Evolutionary conservation across 2,113 vertebrate genomes (phyloP), one percentile per base, ranked within the genome.

Genomic region (Oncorhynchus keta): DNA sequence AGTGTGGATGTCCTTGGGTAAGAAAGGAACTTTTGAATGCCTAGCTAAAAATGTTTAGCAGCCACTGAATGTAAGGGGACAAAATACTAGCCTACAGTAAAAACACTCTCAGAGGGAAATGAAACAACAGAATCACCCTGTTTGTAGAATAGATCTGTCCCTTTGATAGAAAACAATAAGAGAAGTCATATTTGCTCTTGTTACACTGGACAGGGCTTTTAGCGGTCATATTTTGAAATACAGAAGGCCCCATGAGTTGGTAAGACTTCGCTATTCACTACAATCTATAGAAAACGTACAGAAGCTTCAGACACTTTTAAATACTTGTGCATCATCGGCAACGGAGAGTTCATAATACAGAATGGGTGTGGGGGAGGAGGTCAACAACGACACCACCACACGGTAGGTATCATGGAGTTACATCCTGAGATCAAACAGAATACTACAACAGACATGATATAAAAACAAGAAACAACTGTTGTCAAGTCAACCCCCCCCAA

Each of bases 351-450:
- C n/a, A 57, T 77, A 68, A 32, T 32, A 75, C 26, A 69, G 32
- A 70, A 74, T n/a, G 14, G 22, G 35, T 51, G 30, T 22, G n/a
- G 13, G 67, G 35, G 68, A 55, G 24, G 24, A 1, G 24, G 24
- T 61, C 24, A 68, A 57, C 51, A 77, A 76, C 30, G 61, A 81
- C 77, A 76, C 72, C 35, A 72, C 62, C 66, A 66, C 64, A 62
- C 30, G 76, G 70, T 75, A 28, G 71, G 48, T 26, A 14, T 64
- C 66, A 71, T 69, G 79, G 76, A 75, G 51, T 68, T 78, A 83
- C 71, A 74, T 88, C 81, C 84, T 88, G 81, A 86, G 81, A 85
- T 87, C 78, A 84, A 78, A 72, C 62, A 70, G 79, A 78, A 81
- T 71, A 80, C 70, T 74, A 68, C 32, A 75, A 81, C 72, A 76